These are phyloP conservation scores for Patella depressa DNA, from an alignment of 2,888 invertebrate species.

Conservation along the genomic window DNA sequence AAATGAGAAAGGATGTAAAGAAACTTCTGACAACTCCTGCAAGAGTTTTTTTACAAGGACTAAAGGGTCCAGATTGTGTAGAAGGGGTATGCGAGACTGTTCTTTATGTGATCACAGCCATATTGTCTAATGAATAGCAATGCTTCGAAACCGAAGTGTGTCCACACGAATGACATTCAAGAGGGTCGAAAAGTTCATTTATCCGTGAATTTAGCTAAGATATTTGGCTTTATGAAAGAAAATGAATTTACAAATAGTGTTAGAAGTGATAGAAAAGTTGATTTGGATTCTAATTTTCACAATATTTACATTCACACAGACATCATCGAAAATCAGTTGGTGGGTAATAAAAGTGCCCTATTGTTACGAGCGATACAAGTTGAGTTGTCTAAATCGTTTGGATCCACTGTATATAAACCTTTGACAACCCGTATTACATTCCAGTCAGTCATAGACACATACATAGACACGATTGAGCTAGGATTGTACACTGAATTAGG, in stretches of 20 bases:
- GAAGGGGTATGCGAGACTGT: no score
- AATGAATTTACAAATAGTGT: not conserved
- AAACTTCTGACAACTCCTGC: constrained; percentile 26
- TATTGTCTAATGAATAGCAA: no score
- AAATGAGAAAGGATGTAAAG: no score
- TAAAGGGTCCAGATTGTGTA: no score
- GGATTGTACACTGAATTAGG: not conserved
- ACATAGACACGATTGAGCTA: not conserved
- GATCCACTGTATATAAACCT: not conserved
- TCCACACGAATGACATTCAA: no score
- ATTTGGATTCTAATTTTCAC: no score
- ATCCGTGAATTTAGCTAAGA: not conserved
- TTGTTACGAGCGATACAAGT: not conserved
- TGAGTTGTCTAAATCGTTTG: not conserved
- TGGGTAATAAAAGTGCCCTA: no score
- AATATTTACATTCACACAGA: no score
- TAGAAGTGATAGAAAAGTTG: not conserved
- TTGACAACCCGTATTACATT: not conserved
- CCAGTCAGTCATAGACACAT: not conserved
- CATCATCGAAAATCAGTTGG: no score
- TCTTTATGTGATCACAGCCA: no score
- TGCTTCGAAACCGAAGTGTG: no score
- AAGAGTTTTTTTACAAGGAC: not conserved
- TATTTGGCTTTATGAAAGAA: not conserved
- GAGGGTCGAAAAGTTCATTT: not conserved